Conservation (phyloP, 2,797 vertebrate species). For the Sebastes trivittatus region DNA sequence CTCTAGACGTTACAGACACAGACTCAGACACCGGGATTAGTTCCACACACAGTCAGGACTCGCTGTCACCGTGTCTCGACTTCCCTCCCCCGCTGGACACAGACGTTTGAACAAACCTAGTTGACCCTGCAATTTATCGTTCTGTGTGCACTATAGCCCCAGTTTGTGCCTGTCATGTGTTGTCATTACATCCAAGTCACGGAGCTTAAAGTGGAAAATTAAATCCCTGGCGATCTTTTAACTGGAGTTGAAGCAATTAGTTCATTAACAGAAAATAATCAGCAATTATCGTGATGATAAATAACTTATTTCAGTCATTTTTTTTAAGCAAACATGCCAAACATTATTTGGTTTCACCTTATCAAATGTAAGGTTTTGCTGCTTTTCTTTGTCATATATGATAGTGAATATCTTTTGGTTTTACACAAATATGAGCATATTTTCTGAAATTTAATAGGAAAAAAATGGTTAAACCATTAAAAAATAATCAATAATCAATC, state of each 20-base stretch:
- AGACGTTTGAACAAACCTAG: conserved; percentile 69
- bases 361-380: not conserved
- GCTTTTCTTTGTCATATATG: not conserved
- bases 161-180: conserved; percentile 2
- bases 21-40: conserved; percentile 99
- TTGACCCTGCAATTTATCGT: not conserved
- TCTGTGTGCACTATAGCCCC: not conserved
- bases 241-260: not conserved
- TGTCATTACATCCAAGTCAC: not conserved
- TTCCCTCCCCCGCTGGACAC: conserved; percentile 78
- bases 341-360: not conserved
- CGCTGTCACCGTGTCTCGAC: conserved; percentile 86
- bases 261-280: not conserved
- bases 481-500: not conserved
- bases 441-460: not conserved
- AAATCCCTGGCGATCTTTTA: not conserved
- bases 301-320: not conserved
- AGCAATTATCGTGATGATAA: not conserved
- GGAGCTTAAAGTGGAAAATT: not conserved
- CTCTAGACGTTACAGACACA: conserved; percentile 88
- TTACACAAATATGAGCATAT: not conserved
- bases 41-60: conserved; percentile 98
- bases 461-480: no score
- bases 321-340: not conserved
- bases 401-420: not conserved